Conservation (phyloP, 2,113 vertebrate genomes). For the Barbus barbus region DNA sequence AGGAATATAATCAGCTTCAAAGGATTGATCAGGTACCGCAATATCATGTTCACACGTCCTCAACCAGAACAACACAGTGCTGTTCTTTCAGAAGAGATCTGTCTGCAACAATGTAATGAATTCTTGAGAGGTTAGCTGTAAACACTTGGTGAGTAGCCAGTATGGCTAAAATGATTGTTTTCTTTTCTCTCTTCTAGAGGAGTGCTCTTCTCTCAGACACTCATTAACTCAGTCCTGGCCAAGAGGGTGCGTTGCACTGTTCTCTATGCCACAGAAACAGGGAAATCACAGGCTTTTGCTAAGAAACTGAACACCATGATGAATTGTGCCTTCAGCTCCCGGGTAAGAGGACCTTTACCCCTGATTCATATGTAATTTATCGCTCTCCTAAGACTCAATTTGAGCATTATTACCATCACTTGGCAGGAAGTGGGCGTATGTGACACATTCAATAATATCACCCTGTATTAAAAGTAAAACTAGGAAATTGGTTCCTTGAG, state of each 20-base stretch:
- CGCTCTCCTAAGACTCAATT: background rate
- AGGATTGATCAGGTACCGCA: slow-evolving; percentile 75
- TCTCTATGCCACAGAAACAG: slow-evolving; percentile 83
- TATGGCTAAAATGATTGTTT: background rate
- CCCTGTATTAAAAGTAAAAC: background rate
- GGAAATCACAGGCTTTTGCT: slow-evolving; percentile 80
- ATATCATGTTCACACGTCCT: background rate
- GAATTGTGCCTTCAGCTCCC: slow-evolving; percentile 77
- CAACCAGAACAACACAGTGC: background rate
- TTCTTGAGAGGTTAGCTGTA: slow-evolving; percentile 3
- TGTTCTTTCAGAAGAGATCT: slow-evolving; percentile 8
- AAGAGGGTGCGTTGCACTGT: slow-evolving; percentile 75
- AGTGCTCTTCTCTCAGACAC: slow-evolving; percentile 74
- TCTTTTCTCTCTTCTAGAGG: slow-evolving; percentile 65
- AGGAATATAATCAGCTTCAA: slow-evolving; percentile 72
- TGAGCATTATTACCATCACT: background rate
- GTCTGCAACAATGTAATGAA: slow-evolving; percentile 25
- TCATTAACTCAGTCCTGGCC: slow-evolving; percentile 69
- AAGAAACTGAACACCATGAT: slow-evolving; percentile 73
- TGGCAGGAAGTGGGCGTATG: background rate
- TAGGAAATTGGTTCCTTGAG: background rate
- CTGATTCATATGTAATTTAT: background rate
- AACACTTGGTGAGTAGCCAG: background rate
- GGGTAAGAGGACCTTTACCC: slow-evolving; percentile 64
- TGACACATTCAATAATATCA: background rate